Conservation (phyloP, 2,113 vertebrate genomes). For the Silurus glanis region DNA sequence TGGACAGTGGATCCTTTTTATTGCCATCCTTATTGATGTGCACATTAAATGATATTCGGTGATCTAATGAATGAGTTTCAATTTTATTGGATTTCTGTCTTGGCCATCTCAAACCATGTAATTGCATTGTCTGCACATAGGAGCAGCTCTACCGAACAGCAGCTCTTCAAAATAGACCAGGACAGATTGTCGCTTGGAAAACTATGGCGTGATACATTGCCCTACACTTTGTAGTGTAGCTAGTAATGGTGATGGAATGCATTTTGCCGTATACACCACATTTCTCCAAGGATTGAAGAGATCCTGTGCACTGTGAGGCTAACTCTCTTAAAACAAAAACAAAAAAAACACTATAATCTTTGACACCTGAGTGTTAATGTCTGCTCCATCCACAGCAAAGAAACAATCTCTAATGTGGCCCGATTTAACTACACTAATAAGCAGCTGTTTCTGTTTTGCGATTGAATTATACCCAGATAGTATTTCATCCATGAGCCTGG, state of each 20-base stretch:
- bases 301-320: conserved; percentile 31
- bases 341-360: conserved; percentile 11
- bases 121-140: background rate
- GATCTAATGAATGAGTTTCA: background rate
- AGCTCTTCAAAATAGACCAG: conserved; percentile 1
- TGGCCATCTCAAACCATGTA: background rate
- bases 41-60: background rate
- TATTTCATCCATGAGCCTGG: conserved; percentile 29
- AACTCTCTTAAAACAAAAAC: conserved; percentile 18
- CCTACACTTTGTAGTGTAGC: conserved; percentile 19
- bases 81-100: background rate
- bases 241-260: conserved; percentile 38
- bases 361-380: conserved; percentile 6
- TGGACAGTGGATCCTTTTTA: background rate
- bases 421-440: conserved; percentile 41
- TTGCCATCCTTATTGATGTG: background rate
- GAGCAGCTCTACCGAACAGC: conserved; percentile 11
- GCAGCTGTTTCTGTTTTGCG: conserved; percentile 23
- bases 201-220: conserved; percentile 11
- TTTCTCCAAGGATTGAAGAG: conserved; percentile 32
- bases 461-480: conserved; percentile 41
- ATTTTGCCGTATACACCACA: conserved; percentile 24
- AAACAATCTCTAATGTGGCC: conserved; percentile 20
- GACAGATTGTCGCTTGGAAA: conserved; percentile 36
- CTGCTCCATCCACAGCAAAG: background rate